phyloP scores from a whole-genome alignment of 2,888 invertebrate genomes.

The Hypolimnas misippus region DNA sequence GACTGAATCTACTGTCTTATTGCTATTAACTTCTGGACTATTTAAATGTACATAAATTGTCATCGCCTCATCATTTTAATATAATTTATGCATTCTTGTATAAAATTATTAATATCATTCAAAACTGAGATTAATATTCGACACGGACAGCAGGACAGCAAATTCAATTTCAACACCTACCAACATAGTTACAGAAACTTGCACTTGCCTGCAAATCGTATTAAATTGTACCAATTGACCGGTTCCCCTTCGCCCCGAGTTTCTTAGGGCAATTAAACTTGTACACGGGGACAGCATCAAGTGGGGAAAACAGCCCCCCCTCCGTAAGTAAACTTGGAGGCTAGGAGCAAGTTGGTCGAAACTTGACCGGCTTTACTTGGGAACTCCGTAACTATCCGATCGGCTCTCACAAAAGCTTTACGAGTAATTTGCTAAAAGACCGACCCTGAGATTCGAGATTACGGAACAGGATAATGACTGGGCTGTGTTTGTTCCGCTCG shows the following conservation, averaged over 20 bases:
- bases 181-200: conserved; percentile 28
- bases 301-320: conserved; percentile 37
- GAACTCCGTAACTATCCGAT: conserved; percentile 59
- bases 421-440: conserved; percentile 72
- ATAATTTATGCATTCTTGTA: not conserved
- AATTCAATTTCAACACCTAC: conserved; percentile 31
- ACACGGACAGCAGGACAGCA: not conserved
- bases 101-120: not conserved
- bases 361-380: conserved; percentile 60
- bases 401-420: conserved; percentile 68
- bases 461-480: conserved; percentile 36
- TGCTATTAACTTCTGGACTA: too few species aligned
- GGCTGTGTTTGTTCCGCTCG: conserved; percentile 27
- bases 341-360: conserved; percentile 45
- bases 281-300: conserved; percentile 60
- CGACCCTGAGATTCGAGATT: conserved; percentile 46
- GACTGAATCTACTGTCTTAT: too few species aligned
- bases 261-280: conserved; percentile 73
- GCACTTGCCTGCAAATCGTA: conserved; percentile 53
- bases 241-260: conserved; percentile 49
- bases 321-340: conserved; percentile 40
- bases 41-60: too few species aligned
- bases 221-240: conserved; percentile 71
- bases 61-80: too few species aligned
- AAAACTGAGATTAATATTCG: not conserved